Conservation (phyloP, 1,140 invertebrate species). For the Orius insidiosus region DNA sequence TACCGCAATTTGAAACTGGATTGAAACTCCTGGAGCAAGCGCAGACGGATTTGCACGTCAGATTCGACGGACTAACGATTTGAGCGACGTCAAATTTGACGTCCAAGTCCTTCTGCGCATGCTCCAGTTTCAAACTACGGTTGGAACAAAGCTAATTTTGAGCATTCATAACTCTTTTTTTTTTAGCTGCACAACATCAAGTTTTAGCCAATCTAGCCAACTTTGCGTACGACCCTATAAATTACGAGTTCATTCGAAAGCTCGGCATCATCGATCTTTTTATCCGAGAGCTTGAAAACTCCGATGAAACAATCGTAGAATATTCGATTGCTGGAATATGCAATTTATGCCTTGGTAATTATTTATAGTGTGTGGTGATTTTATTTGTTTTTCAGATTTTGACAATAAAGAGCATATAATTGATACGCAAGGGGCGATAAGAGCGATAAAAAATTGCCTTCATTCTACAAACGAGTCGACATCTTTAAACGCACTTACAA, state of each 20-base stretch:
- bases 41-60: too few relatives aligned
- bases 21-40: too few relatives aligned
- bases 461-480: slow-evolving; percentile 33
- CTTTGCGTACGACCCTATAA: slow-evolving; percentile 91
- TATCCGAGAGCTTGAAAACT: slow-evolving; percentile 44
- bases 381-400: not conserved
- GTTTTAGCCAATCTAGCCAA: slow-evolving; percentile 83
- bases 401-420: slow-evolving; percentile 3
- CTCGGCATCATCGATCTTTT: slow-evolving; percentile 66
- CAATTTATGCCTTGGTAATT: slow-evolving; percentile 63
- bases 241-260: slow-evolving; percentile 60
- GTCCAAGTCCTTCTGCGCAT: too few relatives aligned
- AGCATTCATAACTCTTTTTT: slow-evolving; percentile 14
- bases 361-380: too few relatives aligned
- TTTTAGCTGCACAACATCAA: slow-evolving; percentile 67
- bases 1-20: too few relatives aligned
- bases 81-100: too few relatives aligned
- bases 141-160: too few relatives aligned
- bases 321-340: slow-evolving; percentile 65
- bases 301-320: slow-evolving; percentile 38
- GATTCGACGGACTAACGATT: too few relatives aligned
- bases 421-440: not conserved
- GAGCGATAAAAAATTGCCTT: slow-evolving; percentile 9
- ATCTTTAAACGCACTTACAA: slow-evolving; percentile 46
- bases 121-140: too few relatives aligned